Evolutionary conservation across 2,888 invertebrate species (phyloP).

Genomic region (Troilus luridus): DNA sequence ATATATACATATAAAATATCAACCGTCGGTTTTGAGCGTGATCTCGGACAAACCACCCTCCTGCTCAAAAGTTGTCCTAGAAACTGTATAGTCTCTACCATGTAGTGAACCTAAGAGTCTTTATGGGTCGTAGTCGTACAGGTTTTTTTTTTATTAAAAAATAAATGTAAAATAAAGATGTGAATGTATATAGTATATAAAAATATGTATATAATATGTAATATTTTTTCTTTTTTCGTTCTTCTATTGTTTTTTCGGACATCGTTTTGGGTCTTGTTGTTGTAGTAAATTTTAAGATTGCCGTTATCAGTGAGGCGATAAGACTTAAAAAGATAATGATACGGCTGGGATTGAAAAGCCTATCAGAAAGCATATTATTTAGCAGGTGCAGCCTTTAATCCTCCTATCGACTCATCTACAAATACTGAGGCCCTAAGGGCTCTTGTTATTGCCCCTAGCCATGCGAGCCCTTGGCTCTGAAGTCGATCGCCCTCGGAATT

Average conservation of each 20-base stretch:
- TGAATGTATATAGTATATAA: too few species aligned
- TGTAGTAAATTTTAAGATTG: neutral
- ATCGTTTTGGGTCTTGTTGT: neutral
- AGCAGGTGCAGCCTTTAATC: neutral
- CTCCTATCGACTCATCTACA: conserved; percentile 2
- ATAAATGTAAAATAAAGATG: too few species aligned
- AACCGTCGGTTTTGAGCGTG: too few species aligned
- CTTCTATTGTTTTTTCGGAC: neutral
- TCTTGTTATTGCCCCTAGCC: neutral
- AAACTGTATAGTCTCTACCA: too few species aligned
- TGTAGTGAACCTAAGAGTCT: too few species aligned
- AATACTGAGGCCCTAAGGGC: neutral
- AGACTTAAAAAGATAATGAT: neutral
- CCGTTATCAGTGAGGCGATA: neutral
- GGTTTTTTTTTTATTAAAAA: too few species aligned
- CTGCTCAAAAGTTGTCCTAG: too few species aligned
- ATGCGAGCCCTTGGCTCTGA: neutral
- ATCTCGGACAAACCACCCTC: too few species aligned
- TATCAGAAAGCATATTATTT: conserved; percentile 8
- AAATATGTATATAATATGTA: too few species aligned
- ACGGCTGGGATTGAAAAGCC: neutral
- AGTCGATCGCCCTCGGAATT: neutral
- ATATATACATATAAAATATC: too few species aligned
- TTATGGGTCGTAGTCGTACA: too few species aligned
- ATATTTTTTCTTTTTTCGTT: neutral